These are phyloP conservation scores for Sclerodermus sp. DNA, from an alignment of 2,888 invertebrate genomes.

Conservation along the genomic window DNA sequence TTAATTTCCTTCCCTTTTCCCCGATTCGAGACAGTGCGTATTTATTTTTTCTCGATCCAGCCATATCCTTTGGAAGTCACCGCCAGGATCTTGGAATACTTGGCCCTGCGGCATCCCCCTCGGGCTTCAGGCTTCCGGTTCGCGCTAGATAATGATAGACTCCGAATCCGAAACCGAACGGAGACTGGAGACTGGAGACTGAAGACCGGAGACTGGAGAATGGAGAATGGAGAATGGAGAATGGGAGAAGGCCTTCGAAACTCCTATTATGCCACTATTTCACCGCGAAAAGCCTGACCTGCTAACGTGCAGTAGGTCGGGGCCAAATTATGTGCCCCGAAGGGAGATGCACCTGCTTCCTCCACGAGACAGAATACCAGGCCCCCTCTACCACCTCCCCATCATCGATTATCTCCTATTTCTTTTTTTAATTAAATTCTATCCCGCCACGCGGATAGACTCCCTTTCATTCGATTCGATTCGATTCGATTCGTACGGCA, in stretches of 20 bases:
- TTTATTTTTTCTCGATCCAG: too few relatives aligned
- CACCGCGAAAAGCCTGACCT: conserved; percentile 34
- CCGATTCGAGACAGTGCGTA: too few relatives aligned
- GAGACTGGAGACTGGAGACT: conserved; percentile 17
- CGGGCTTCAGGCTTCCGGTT: conserved; percentile 29
- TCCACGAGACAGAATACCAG: conserved; percentile 21
- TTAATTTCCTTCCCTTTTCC: too few relatives aligned
- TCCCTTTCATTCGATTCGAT: too few relatives aligned
- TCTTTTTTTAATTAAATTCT: too few relatives aligned
- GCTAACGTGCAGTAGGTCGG: conserved; percentile 31
- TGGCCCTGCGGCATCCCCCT: too few relatives aligned
- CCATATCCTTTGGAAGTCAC: background rate
- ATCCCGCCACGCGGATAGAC: too few relatives aligned
- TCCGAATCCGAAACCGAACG: conserved; percentile 25
- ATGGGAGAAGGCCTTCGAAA: conserved; percentile 9
- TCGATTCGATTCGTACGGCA: too few relatives aligned
- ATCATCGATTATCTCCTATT: background rate
- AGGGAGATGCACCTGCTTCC: conserved; percentile 34
- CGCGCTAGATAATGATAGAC: conserved; percentile 32
- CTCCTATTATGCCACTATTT: conserved; percentile 25
- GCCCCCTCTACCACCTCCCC: conserved; percentile 1
- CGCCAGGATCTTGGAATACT: background rate
- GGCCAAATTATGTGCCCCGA: conserved; percentile 25
- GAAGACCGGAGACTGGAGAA: conserved; percentile 20
- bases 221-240: conserved; percentile 13